Conservation (phyloP, 2,888 invertebrate species). For the Cerceris rybyensis region DNA sequence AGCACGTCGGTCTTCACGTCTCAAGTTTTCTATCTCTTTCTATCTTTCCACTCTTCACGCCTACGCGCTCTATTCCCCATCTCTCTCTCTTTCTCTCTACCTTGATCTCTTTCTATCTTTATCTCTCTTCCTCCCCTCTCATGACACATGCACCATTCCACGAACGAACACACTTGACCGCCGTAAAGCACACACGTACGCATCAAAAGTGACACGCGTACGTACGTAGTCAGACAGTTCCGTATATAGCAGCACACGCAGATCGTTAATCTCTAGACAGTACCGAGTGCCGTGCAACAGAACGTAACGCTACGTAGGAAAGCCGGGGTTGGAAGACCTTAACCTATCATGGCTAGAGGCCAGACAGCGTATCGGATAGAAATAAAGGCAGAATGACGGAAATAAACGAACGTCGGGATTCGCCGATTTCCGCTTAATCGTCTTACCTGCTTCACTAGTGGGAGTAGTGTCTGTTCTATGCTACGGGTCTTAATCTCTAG, state of each 20-base stretch:
- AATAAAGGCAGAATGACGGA: constrained; percentile 33
- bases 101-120: neutral
- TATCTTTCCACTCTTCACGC: neutral
- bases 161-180: constrained; percentile 13
- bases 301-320: constrained; percentile 43
- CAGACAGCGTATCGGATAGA: constrained; percentile 31
- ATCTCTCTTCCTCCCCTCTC: constrained; percentile 19
- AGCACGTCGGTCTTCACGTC: constrained; percentile 27
- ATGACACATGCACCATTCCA: constrained; percentile 34
- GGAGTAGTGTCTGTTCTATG: constrained; percentile 96
- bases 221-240: neutral
- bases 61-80: neutral
- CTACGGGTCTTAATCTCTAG: constrained; percentile 96
- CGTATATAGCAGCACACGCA: constrained; percentile 16
- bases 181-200: constrained; percentile 22
- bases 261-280: constrained; percentile 22
- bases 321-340: constrained; percentile 53
- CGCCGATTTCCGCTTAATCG: constrained; percentile 46
- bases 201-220: neutral
- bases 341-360: constrained; percentile 50
- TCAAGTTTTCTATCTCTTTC: constrained; percentile 3
- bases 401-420: constrained; percentile 39
- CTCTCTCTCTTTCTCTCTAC: constrained; percentile 11
- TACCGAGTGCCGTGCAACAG: constrained; percentile 39
- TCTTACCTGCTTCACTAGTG: constrained; percentile 96